These are phyloP conservation scores for Distichodus sexfasciatus DNA, from an alignment of 2,797 vertebrate species.

Conservation along the genomic window DNA sequence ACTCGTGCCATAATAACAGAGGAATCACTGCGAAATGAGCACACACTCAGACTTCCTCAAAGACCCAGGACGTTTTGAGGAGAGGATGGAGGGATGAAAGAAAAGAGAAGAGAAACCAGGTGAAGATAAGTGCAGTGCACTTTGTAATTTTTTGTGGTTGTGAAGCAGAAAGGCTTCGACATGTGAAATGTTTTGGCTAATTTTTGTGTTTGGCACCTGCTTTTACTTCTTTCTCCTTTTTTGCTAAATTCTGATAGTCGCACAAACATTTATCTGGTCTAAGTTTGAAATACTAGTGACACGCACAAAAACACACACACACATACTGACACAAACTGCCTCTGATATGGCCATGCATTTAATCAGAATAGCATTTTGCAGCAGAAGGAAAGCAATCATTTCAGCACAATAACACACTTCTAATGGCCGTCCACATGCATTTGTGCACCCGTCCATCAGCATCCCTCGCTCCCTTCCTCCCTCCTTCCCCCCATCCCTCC, in stretches of 20 bases:
- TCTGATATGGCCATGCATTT: slow-evolving; percentile 44
- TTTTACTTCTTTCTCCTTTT: background rate
- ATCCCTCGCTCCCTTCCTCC: too few species aligned
- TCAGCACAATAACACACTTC: slow-evolving; percentile 42
- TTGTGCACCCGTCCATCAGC: slow-evolving; percentile 42
- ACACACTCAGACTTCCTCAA: too few species aligned
- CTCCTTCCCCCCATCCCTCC: background rate
- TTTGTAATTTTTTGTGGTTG: too few species aligned
- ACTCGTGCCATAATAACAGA: too few species aligned
- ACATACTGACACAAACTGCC: slow-evolving; percentile 3
- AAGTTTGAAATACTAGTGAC: background rate
- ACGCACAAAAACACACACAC: background rate
- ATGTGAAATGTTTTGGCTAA: too few species aligned
- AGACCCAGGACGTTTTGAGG: too few species aligned
- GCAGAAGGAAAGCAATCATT: slow-evolving; percentile 47
- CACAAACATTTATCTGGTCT: background rate
- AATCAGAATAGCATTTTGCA: slow-evolving; percentile 44
- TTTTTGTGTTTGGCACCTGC: too few species aligned
- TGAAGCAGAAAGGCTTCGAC: too few species aligned
- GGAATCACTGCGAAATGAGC: too few species aligned
- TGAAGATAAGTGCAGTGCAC: too few species aligned
- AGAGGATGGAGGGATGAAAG: too few species aligned
- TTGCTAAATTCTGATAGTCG: background rate
- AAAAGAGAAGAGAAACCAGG: too few species aligned
- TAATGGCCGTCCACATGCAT: slow-evolving; percentile 44